A percentile compares a stretch with the other conserved stretches of the same genome.
These are phyloP conservation scores for Reticulitermes speratus DNA, from an alignment of 1,140 invertebrate genomes.

Conservation along the genomic window DNA sequence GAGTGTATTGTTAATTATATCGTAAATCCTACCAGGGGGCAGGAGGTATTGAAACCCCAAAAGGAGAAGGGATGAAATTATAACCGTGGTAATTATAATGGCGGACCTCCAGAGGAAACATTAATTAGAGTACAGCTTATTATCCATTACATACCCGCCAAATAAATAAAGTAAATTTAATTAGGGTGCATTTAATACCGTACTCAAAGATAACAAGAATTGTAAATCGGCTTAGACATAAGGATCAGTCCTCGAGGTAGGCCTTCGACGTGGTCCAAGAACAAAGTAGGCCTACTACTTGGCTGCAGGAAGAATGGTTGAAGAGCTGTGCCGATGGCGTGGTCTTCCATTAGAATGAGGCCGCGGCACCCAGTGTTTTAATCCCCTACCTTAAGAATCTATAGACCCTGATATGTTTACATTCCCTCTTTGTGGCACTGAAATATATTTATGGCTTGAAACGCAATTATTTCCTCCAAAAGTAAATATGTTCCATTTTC, in stretches of 20 bases:
- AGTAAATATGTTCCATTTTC: no score
- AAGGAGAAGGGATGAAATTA: neutral
- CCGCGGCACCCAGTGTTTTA: no score
- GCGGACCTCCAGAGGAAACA: neutral
- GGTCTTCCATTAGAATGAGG: no score
- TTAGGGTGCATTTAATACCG: neutral
- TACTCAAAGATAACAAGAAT: neutral
- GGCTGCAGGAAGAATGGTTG: no score
- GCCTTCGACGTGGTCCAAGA: no score
- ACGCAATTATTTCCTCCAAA: no score
- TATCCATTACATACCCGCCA: neutral
- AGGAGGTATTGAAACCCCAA: neutral
- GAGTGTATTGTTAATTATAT: conserved; percentile 3
- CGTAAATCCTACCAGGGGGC: neutral
- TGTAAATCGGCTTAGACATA: neutral
- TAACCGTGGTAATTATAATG: conserved; percentile 3
- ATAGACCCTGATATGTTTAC: no score
- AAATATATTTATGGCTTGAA: no score
- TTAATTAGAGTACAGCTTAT: neutral
- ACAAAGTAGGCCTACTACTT: no score
- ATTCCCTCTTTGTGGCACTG: no score
- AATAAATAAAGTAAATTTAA: neutral
- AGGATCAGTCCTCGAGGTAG: neutral
- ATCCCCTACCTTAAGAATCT: no score
- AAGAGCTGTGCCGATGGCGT: no score